Evolutionary conservation across 2,888 invertebrate species (phyloP), one percentile per base, ranked within the genome.

Genomic region (Metellina segmentata): DNA sequence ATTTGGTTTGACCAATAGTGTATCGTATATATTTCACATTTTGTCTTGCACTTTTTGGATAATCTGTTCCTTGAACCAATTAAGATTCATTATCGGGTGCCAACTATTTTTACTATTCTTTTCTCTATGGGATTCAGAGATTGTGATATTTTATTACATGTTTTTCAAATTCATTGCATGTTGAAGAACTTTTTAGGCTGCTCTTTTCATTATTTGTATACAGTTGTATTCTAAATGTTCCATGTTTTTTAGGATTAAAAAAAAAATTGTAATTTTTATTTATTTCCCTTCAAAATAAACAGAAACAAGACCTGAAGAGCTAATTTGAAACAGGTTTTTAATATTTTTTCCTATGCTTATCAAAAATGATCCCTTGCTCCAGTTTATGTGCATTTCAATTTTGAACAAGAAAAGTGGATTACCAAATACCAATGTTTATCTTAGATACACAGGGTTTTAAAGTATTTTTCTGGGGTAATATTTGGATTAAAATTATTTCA

Each of bases 51-150:
- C 34, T 4, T 34, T 34, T 34, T 34, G 34, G 34, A 34, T 34
- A 34, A 34, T 34, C 61, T 11, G 61, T 61, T 61, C 61, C 61
- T 61, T 61, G 61, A 61, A 61, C 61, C 61, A 61, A 61, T 16
- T 16, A 61, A 16, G 61, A 61, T 61, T 61, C 16, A 16, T 61
- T 61, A 16, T 74, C 74, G 11, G 34, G 34, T 74, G 74, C 74
- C 74, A 74, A 74, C 48, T 34, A 74, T 34, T 74, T 74, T 74
- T 74, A 74, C 34, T 74, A 20, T 13, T 7, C 13, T 74, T 74
- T 20, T 74, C 48, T 34, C 8, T 70, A n/a, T 34, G 20, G 34
- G 20, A 20, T 74, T 74, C 8, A 7, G 48, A 34, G 20, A 34
- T 34, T 34, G 74, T 74, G 74, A 74, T 74, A 74, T 74, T 74